Base-by-base conservation (phyloP, 2,888 invertebrate genomes). In the Argyresthia goedartella region DNA sequence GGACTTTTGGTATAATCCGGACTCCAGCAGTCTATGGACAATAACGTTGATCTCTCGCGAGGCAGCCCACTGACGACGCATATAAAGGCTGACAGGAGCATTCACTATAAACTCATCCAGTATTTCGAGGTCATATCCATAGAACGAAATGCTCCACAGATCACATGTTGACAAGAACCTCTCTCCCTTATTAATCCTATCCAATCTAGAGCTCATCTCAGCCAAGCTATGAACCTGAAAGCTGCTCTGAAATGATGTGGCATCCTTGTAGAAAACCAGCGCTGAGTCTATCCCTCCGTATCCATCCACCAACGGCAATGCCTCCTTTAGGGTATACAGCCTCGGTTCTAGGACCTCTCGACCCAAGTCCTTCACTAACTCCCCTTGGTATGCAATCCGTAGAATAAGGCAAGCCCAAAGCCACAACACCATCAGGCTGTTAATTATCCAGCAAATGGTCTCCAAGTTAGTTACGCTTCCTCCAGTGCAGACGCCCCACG, bases 41-140 rank as follows among this genome's bases (percentile, higher is more conserved):
- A 66, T 34, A 8, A 49, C 16, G 33, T 62, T 56, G 1, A 78
- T 53, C 42, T 67, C 62, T 14, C 57, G 51, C 0, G 64, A 60
- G 4, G 67, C 75, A 9, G 71, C 65, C 78, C 81, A 80, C 1
- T 72, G 69, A 1, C 73, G 71, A 0, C 78, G 67, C 66, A 76
- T 66, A n/a, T 60, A 60, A 16, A 68, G 60, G 53, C 68, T 63
- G 1, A 63, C 56, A 1, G 68, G 66, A 6, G 62, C 53, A 8
- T 53, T 55, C 13, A 58, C 57, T 3, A 73, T 57, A 3, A 65
- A 59, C 15, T 67, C 59, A 0, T 66, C 56, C 4, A 79, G 53
- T 52, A 67, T 54, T 59, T 77, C 74, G 42, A 78, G 53, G 7
- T 58, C 53, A 3, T 57, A 51, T 2, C 58, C 57, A 50, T 61